phyloP scores from a whole-genome alignment of 2,113 vertebrate genomes.

The Choloepus hoffmanni region DNA sequence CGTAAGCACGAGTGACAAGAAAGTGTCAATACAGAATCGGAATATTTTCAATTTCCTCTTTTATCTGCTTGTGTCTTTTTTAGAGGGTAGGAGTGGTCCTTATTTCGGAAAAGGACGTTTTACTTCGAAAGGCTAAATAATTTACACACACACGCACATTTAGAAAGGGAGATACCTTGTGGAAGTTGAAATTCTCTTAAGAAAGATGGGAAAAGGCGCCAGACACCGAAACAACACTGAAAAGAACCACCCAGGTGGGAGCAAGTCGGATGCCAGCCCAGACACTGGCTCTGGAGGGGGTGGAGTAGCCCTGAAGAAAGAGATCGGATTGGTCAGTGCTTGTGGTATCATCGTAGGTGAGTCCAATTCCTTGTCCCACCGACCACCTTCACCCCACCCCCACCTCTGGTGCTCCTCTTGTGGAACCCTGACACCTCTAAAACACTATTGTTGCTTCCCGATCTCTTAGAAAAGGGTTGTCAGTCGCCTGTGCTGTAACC shows the following conservation, averaged over 20 bases:
- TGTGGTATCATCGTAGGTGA: constrained; percentile 96
- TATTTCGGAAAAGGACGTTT: constrained; percentile 48
- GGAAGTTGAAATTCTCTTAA: constrained; percentile 32
- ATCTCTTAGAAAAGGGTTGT: not conserved
- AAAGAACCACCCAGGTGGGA: constrained; percentile 57
- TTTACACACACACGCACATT: not conserved
- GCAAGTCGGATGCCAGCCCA: not conserved
- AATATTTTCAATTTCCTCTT: constrained; percentile 55
- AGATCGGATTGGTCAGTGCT: constrained; percentile 94
- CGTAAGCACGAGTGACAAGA: constrained; percentile 57
- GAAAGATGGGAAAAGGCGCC: constrained; percentile 78
- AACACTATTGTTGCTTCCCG: not conserved
- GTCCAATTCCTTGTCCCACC: constrained; percentile 70
- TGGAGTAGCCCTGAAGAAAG: constrained; percentile 94
- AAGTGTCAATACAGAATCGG: constrained; percentile 45
- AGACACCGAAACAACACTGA: constrained; percentile 71
- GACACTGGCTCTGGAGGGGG: constrained; percentile 74
- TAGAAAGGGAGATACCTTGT: constrained; percentile 40
- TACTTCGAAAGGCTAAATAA: constrained; percentile 42
- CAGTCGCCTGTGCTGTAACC: not conserved
- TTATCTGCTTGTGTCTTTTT: constrained; percentile 37
- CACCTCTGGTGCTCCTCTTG: not conserved
- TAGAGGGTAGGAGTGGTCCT: constrained; percentile 44
- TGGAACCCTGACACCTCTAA: not conserved
- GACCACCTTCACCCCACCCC: not conserved